Evolutionary conservation across 2,888 invertebrate species (phyloP).

Genomic region (Perizoma flavofasciatum): DNA sequence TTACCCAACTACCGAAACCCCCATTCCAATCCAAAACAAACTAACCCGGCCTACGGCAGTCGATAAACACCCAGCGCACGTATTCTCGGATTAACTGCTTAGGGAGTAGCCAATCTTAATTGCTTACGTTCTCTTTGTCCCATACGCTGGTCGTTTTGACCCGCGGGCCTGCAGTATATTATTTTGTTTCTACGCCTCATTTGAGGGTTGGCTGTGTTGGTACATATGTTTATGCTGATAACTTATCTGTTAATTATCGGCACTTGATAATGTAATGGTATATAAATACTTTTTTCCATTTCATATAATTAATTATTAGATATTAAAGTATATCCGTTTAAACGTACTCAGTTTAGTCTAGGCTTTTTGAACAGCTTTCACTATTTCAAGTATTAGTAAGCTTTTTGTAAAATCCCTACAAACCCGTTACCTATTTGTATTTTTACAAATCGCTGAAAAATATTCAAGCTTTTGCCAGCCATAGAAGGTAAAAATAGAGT

Average conservation of each 20-base stretch:
- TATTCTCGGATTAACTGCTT: constrained; percentile 80
- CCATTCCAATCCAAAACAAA: constrained; percentile 59
- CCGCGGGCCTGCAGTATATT: constrained; percentile 69
- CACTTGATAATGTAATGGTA: neutral
- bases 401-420: too few relatives aligned
- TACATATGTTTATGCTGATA: constrained; percentile 10
- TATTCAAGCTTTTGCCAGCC: too few relatives aligned
- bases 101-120: constrained; percentile 80
- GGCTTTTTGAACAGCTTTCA: too few relatives aligned
- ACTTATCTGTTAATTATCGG: constrained; percentile 4
- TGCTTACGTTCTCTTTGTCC: constrained; percentile 64
- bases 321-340: too few relatives aligned
- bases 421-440: too few relatives aligned
- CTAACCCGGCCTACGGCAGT: constrained; percentile 55
- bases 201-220: constrained; percentile 60
- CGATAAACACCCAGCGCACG: constrained; percentile 80
- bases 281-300: too few relatives aligned
- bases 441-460: too few relatives aligned
- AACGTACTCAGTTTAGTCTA: too few relatives aligned
- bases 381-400: too few relatives aligned
- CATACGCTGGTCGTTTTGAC: constrained; percentile 66
- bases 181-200: constrained; percentile 71
- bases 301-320: too few relatives aligned
- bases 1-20: constrained; percentile 41
- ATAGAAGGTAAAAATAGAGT: too few relatives aligned